Conservation (phyloP, 1,140 invertebrate species). For the Apis florea region DNA sequence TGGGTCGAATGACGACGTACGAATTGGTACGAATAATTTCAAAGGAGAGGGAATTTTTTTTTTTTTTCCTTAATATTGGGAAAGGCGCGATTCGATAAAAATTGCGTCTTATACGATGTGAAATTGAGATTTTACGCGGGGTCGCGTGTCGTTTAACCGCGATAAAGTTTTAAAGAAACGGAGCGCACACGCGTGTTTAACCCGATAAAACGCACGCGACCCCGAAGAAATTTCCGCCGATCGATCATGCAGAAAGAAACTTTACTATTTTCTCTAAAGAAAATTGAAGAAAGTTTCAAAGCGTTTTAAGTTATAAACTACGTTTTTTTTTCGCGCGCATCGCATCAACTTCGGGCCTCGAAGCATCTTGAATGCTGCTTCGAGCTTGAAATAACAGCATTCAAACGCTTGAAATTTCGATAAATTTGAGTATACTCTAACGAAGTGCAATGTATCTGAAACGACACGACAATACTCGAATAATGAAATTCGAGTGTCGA, state of each 20-base stretch:
- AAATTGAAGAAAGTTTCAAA: not conserved
- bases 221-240: not conserved
- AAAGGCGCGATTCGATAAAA: not conserved
- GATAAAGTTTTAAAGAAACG: conserved; percentile 3
- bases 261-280: not conserved
- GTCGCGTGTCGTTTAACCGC: not conserved
- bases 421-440: too few relatives aligned
- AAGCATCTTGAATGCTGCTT: too few relatives aligned
- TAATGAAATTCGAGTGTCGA: too few relatives aligned
- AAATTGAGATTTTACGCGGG: not conserved
- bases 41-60: not conserved
- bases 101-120: not conserved
- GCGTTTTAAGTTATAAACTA: too few relatives aligned
- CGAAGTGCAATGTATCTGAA: too few relatives aligned
- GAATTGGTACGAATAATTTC: not conserved
- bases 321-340: too few relatives aligned
- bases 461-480: too few relatives aligned
- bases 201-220: conserved; percentile 11
- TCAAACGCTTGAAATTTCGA: too few relatives aligned
- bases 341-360: too few relatives aligned
- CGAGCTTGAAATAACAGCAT: too few relatives aligned
- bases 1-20: too few relatives aligned
- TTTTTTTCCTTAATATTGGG: not conserved
- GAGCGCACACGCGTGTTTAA: conserved; percentile 16
- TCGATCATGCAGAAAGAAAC: not conserved